Conservation (phyloP, 2,113 vertebrate species). For the Forbesichthys papilliferus region DNA sequence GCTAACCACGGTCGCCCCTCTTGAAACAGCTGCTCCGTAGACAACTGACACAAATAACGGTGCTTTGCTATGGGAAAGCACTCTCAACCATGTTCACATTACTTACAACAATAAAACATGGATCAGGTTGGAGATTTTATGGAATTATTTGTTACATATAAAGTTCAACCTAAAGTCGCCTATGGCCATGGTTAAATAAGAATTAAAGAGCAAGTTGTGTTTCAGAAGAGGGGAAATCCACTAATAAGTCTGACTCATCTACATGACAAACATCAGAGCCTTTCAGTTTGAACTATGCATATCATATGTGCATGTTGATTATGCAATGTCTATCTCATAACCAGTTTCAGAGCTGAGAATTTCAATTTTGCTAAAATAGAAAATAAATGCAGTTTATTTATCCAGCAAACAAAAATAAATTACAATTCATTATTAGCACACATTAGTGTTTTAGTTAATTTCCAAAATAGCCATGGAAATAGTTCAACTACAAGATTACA, state of each 20-base stretch:
- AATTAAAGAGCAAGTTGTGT: too few species aligned
- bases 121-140: not conserved
- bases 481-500: not conserved
- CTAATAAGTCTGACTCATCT: too few species aligned
- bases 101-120: not conserved
- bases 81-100: slow-evolving; percentile 45
- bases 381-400: not conserved
- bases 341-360: not conserved
- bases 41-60: slow-evolving; percentile 43
- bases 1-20: slow-evolving; percentile 46
- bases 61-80: slow-evolving; percentile 56
- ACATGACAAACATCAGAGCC: too few species aligned
- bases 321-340: not conserved
- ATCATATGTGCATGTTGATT: not conserved
- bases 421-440: slow-evolving; percentile 5
- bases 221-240: too few species aligned
- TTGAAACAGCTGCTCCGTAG: slow-evolving; percentile 6
- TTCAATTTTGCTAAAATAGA: slow-evolving; percentile 3
- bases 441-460: not conserved
- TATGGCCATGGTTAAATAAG: too few species aligned
- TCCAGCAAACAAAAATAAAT: not conserved
- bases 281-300: too few species aligned
- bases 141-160: not conserved
- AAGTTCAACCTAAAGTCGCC: too few species aligned
- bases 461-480: slow-evolving; percentile 15